phyloP scores from a whole-genome alignment of 2,888 invertebrate species.

The Margaritifera margaritifera region DNA sequence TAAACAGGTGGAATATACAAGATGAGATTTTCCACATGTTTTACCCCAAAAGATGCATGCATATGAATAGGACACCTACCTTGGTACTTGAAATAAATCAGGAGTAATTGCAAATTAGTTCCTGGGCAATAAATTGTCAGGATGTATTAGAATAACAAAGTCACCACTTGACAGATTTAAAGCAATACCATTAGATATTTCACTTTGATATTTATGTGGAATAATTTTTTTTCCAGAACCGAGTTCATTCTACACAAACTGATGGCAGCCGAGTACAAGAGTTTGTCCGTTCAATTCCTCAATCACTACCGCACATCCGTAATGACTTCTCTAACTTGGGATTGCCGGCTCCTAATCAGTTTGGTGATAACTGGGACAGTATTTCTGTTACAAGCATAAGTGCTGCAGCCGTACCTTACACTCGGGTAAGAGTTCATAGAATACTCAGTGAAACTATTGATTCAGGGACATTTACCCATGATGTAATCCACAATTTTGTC shows the following conservation, averaged over 20 bases:
- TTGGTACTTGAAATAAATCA: no score
- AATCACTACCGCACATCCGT: conserved; percentile 42
- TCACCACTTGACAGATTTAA: no score
- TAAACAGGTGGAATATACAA: no score
- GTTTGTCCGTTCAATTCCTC: conserved; percentile 60
- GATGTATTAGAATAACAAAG: no score
- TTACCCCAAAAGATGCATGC: no score
- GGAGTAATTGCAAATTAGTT: no score
- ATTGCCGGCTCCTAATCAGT: conserved; percentile 37
- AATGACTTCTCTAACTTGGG: conserved; percentile 71
- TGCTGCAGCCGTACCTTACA: conserved; percentile 66
- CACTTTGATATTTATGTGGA: not conserved
- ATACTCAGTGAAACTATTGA: no score
- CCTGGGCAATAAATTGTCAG: no score
- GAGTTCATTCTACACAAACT: conserved; percentile 45
- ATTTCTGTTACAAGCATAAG: conserved; percentile 70
- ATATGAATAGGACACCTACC: no score
- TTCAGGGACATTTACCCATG: not conserved
- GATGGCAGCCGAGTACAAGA: conserved; percentile 65
- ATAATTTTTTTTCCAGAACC: conserved; percentile 47
- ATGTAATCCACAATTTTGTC: not conserved
- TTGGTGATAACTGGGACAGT: conserved; percentile 58
- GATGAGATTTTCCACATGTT: no score
- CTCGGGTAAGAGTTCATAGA: conserved; percentile 54
- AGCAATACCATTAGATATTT: no score